Evolutionary conservation across 2,888 invertebrate species (phyloP).

Genomic region (Phymatocera aterrima): DNA sequence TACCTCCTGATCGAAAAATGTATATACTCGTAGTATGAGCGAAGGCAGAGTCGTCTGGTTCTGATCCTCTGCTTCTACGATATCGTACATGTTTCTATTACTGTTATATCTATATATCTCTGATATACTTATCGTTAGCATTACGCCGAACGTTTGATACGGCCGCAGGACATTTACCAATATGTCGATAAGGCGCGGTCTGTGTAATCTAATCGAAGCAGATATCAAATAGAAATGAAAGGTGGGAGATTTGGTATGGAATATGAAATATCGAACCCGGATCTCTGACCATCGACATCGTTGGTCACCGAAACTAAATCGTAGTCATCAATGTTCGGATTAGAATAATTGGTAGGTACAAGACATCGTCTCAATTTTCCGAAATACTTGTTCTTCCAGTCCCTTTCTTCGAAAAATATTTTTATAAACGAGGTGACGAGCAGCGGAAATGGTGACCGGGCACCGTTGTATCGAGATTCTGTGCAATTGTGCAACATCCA

Average conservation of each 20-base stretch:
- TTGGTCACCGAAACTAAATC: neutral
- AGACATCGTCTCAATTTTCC: too few relatives aligned
- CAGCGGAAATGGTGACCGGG: too few relatives aligned
- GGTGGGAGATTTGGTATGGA: neutral
- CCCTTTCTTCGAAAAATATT: too few relatives aligned
- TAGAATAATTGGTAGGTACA: too few relatives aligned
- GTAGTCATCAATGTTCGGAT: too few relatives aligned
- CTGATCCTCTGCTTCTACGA: neutral
- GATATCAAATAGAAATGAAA: slow-evolving; percentile 32
- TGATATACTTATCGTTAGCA: neutral
- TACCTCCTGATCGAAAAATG: too few relatives aligned
- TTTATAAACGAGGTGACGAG: too few relatives aligned
- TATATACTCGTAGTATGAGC: too few relatives aligned
- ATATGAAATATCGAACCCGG: slow-evolving; percentile 19
- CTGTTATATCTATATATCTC: neutral
- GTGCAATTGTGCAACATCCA: too few relatives aligned
- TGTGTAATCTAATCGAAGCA: neutral
- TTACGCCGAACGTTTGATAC: neutral
- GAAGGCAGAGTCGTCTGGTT: too few relatives aligned
- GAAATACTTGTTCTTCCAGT: neutral
- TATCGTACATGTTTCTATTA: neutral
- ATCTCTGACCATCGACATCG: neutral
- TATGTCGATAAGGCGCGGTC: slow-evolving; percentile 31
- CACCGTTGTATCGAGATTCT: too few relatives aligned
- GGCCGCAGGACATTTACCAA: neutral